These are phyloP conservation scores for Pitangus sulphuratus DNA, from an alignment of 2,797 vertebrate species.

Conservation along the genomic window DNA sequence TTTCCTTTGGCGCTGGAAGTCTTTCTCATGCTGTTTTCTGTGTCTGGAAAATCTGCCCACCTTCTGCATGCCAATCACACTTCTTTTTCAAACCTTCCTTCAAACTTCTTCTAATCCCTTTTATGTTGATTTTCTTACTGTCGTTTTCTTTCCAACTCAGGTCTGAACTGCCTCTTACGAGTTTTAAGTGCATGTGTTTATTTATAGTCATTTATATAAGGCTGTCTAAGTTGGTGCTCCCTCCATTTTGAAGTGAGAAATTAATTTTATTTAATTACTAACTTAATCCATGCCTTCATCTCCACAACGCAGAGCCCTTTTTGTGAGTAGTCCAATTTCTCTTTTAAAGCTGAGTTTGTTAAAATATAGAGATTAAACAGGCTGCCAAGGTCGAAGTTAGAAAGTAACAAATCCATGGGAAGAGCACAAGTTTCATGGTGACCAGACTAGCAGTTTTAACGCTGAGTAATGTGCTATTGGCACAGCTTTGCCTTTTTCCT, in stretches of 20 bases:
- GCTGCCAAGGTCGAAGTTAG: neutral
- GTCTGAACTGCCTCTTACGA: neutral
- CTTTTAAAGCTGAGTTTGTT: neutral
- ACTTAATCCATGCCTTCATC: neutral
- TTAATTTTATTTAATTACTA: neutral
- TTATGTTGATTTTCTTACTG: slow-evolving; percentile 26
- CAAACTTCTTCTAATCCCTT: slow-evolving; percentile 19
- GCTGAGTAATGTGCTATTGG: neutral
- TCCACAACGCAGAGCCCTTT: neutral
- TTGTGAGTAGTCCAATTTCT: neutral
- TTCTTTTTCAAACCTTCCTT: slow-evolving; percentile 50
- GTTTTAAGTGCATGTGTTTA: neutral
- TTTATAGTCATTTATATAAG: neutral
- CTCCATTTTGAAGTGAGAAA: slow-evolving; percentile 7
- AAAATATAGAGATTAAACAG: neutral
- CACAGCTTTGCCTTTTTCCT: neutral
- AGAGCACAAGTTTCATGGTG: neutral
- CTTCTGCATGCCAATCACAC: slow-evolving; percentile 60
- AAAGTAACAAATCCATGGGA: neutral
- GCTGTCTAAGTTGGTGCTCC: neutral
- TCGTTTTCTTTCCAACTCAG: neutral
- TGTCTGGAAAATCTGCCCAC: slow-evolving; percentile 50
- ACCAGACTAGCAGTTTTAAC: neutral
- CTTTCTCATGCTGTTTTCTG: slow-evolving; percentile 26
- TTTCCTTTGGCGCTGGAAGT: slow-evolving; percentile 31